phyloP scores from a whole-genome alignment of 2,797 vertebrate species.

The Coregonus ussuriensis region DNA sequence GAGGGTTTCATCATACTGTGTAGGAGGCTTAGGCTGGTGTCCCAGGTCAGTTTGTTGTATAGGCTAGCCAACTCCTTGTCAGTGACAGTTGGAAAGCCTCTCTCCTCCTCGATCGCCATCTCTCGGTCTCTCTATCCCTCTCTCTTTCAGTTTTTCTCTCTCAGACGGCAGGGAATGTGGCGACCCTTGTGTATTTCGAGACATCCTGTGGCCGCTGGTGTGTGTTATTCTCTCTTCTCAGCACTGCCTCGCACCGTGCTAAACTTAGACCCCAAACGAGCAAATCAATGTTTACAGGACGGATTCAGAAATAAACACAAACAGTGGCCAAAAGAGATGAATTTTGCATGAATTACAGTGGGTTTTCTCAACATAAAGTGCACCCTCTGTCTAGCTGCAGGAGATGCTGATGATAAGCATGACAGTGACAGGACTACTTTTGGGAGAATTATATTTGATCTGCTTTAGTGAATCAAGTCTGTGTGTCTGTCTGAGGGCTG shows the following conservation, averaged over 20 bases:
- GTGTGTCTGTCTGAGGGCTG: not conserved
- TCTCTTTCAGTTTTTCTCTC: not conserved
- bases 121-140: not conserved
- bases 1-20: not conserved
- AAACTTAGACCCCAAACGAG: conserved; percentile 58
- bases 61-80: not conserved
- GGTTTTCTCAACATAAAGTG: conserved; percentile 34
- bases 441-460: conserved; percentile 19
- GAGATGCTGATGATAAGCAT: conserved; percentile 25
- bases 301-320: conserved; percentile 56
- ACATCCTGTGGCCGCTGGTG: conserved; percentile 53
- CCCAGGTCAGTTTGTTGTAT: not conserved
- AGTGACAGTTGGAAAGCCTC: not conserved
- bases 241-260: conserved; percentile 42
- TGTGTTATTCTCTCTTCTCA: conserved; percentile 42
- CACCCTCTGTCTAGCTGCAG: conserved; percentile 44
- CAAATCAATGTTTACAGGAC: conserved; percentile 69
- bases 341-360: conserved; percentile 15
- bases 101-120: not conserved
- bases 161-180: conserved; percentile 47
- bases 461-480: conserved; percentile 7
- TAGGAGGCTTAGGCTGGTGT: not conserved
- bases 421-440: conserved; percentile 28
- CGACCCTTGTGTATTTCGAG: conserved; percentile 62
- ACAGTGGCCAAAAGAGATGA: conserved; percentile 44